Percentiles rank a stretch among this genome's conserved stretches.
phyloP scores from a whole-genome alignment of 35 echinoderm and acorn worm genomes.

The Stichopus chloronotus region DNA sequence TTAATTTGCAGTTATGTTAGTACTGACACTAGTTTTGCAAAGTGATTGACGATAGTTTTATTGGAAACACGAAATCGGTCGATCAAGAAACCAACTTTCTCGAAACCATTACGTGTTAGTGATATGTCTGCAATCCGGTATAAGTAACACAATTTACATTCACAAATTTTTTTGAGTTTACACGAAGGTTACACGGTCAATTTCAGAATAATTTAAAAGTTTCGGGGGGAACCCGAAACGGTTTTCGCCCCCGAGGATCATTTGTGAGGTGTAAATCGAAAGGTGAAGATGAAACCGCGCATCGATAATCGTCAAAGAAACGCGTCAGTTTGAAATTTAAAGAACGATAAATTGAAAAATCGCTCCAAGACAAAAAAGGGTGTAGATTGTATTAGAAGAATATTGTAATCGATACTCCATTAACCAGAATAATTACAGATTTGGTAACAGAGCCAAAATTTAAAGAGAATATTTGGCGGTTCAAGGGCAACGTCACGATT shows the following conservation, averaged over 20 bases:
- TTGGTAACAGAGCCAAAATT: neutral
- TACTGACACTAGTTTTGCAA: too few species aligned
- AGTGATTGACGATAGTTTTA: too few species aligned
- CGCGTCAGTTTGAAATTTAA: conserved; percentile 25
- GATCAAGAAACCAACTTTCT: too few species aligned
- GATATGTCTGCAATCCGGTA: too few species aligned
- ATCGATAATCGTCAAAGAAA: neutral
- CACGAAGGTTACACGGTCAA: conserved; percentile 28
- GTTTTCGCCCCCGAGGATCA: neutral
- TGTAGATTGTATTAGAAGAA: neutral
- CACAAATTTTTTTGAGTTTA: neutral
- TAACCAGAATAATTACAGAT: conserved; percentile 7
- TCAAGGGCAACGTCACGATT: neutral
- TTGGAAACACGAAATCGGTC: too few species aligned
- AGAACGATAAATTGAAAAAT: neutral
- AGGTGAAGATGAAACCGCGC: neutral
- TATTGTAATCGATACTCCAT: conserved; percentile 31
- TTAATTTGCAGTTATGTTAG: too few species aligned
- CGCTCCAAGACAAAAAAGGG: neutral
- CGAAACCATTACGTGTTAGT: too few species aligned
- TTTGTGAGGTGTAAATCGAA: conserved; percentile 25
- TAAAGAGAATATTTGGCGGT: neutral
- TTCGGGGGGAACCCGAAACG: neutral
- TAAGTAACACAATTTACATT: neutral
- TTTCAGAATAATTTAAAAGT: conserved; percentile 33